A percentile compares a stretch with the other conserved stretches of the same genome.
phyloP scores from a whole-genome alignment of 2,888 invertebrate species.

The Thyatira batis region DNA sequence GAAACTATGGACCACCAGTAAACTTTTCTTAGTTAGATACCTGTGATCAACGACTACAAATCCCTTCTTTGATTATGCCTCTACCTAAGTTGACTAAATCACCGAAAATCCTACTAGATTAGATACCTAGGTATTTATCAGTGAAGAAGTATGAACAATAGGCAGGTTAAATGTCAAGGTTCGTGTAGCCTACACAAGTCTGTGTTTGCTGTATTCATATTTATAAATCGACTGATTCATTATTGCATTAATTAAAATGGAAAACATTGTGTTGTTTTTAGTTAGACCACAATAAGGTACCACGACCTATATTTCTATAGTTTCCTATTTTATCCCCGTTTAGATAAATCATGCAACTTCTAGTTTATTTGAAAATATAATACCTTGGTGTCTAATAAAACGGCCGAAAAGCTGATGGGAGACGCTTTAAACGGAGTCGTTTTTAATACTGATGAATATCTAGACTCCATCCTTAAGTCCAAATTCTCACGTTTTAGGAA shows the following conservation, averaged over 20 bases:
- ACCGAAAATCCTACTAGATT: background rate
- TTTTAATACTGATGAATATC: conserved; percentile 36
- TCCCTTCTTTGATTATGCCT: background rate
- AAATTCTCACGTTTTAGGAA: conserved; percentile 26
- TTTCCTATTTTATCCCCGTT: background rate
- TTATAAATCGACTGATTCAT: background rate
- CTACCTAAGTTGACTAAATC: background rate
- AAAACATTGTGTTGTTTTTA: background rate
- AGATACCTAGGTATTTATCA: background rate
- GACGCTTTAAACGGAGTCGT: conserved; percentile 24
- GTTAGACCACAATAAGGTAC: background rate
- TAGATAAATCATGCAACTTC: background rate
- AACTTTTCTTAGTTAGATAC: background rate
- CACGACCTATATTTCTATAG: background rate
- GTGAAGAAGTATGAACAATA: background rate
- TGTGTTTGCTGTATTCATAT: background rate
- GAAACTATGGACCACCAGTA: conserved; percentile 2
- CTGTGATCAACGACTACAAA: background rate
- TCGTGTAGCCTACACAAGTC: no score
- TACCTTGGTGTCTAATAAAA: conserved; percentile 32
- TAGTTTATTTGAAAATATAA: conserved; percentile 6
- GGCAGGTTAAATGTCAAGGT: background rate
- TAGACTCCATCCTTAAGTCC: conserved; percentile 35
- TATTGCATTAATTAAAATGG: background rate
- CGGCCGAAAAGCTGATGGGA: conserved; percentile 17